Base-by-base conservation (phyloP, 2,888 invertebrate species). In the Metopia argyrocephala region DNA sequence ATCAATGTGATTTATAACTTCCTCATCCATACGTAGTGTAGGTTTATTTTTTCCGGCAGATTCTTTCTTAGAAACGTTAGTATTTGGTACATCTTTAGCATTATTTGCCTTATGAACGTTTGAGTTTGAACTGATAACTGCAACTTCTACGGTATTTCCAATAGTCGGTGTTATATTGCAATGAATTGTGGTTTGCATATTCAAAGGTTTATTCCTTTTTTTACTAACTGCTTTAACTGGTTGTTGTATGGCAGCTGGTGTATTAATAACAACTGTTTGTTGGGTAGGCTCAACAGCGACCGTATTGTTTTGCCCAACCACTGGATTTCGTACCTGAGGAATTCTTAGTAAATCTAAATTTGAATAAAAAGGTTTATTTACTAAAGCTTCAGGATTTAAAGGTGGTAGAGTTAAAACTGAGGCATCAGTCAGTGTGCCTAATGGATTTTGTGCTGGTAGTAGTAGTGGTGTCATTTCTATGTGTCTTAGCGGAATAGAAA, bases 1-100 rank as follows among this genome's bases (percentile, higher is more conserved):
- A 56, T 88, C 88, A 56, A 88, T 88, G 54, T 88, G 88, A 62
- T 87, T 87, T 52, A 88, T 88, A 38, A 88, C 87, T 66, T 86
- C 87, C 68, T 88, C 88, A 64, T 89, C 88, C 88, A 88, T 88
- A 25, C 87, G 87, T 3, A 84, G 81, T 20, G 65, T 48, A 0
- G 38, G 46, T 80, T 88, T 88, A 4, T 52, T 76, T 45, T 83
- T 85, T 7, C 12, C 27, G 25, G 56, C 23, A 46, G 70, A 57
- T n/a, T 84, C 83, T 31, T 79, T 84, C 74, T 80, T 85, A 5
- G 61, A 27, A 25, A 31, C 15, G 28, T 18, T 48, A 27, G 28
- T 48, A 65, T 20, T 76, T 46, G 25, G 21, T 27, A 38, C 2
- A n/a, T 83, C 83, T 70, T 79, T 83, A 38, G 46, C 27, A 66